Base-by-base conservation (phyloP, 2,797 vertebrate species). In the Sciurus vulgaris region DNA sequence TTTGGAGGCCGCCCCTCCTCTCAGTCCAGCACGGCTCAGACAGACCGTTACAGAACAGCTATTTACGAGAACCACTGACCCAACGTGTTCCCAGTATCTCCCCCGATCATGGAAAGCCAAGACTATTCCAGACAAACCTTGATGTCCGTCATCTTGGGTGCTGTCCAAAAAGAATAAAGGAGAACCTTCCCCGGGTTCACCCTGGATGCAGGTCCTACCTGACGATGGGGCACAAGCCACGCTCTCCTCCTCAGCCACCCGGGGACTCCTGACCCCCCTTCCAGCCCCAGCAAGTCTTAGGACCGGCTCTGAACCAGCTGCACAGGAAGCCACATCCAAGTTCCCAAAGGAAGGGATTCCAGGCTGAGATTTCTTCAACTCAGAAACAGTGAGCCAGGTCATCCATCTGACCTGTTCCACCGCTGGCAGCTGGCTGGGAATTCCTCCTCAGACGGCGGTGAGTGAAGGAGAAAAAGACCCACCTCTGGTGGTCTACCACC, bases 371-470 rank as follows among this genome's bases (percentile, higher is more conserved):
- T 59, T 81, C 56, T 82, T 87, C 74, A 90, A 88, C 44, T 61
- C 54, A 83, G 61, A 35, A 88, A 77, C 47, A 22, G 49, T 59
- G 65, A 93, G 30, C 33, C 56, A 28, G 15, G 14, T 67, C 30
- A 73, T 67, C 13, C 24, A 56, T 83, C 47, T 63, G 87, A 87
- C 2, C 70, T 56, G 20, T 74, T 83, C 88, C 69, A 35, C 47
- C 56, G 14, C 14, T 51, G 30, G 38, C 59, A 90, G 59, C 83
- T 49, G 24, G n/a, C 76, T 92, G 51, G 61, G 67, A 91, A 59
- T 86, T 70, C 74, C 78, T 73, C 73, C 17, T 11, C 70, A 88
- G 86, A 96, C 94, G 93, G 28, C 44, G 93, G 96, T 73, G 74
- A 94, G 94, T 87, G 76, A 84, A 86, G 30, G 35, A 65, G 79